Base-by-base conservation (phyloP, 2,113 vertebrate genomes). In the Vimba vimba region DNA sequence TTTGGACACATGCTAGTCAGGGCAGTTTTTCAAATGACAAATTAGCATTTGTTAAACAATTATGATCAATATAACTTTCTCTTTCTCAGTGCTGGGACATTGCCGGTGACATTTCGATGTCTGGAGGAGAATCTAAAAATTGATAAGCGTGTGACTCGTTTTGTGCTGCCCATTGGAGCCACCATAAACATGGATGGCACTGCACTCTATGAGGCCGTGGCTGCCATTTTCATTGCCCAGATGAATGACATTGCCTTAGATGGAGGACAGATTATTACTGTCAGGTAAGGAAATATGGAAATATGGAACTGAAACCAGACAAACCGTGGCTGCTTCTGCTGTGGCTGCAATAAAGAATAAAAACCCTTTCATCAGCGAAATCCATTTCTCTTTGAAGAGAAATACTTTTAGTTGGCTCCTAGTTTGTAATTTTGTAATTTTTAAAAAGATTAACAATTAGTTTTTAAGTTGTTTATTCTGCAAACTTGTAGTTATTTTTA, bases 111-210 rank as follows among this genome's bases (percentile, higher is more conserved):
- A 3, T 97, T 97, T 89, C 95, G 95, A 62, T 96, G 96, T 87
- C 93, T 96, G 90, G 96, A 97, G 90, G 96, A 96, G 79, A 96
- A 97, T 21, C 91, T 97, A 78, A 94, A 95, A 84, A 91, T 97
- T 3, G 96, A 96, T 36, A 96, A 95, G 52, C 93, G 95, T 0
- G 96, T 97, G 89, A 97, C 96, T 1, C 95, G 96, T 10, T 96
- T 96, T 25, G 95, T 97, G 86, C 90, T 97, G 87, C 96, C 96
- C 57, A 96, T 97, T 4, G 96, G 96, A 0, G 96, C 96, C 87
- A 96, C 96, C 86, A 96, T 96, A 66, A 96, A 96, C 87, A 96
- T 96, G 96, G 96, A 96, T 39, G 96, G 96, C 84, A 96, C 95
- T 0, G 96, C 96, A 0, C 93, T 97, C 39, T 97, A 96, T 10